phyloP scores from a whole-genome alignment of 2,797 vertebrate genomes.

The Enteromius argenteus region DNA sequence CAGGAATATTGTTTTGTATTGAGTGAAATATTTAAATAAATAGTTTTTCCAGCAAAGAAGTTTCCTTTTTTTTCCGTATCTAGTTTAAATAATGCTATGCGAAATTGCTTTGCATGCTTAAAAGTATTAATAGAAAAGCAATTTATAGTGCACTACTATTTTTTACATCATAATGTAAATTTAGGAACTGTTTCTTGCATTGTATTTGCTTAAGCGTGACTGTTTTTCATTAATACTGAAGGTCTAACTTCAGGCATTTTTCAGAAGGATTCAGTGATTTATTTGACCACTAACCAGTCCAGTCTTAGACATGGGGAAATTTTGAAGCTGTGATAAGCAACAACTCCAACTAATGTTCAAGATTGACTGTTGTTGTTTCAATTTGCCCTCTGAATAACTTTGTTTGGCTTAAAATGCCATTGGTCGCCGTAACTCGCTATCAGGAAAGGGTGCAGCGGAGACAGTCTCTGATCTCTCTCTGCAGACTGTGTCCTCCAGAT shows the following conservation, averaged over 20 bases:
- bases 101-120: not conserved
- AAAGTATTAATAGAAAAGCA: not conserved
- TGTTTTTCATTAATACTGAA: not conserved
- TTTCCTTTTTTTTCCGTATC: not conserved
- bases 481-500: constrained; percentile 80
- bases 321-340: not conserved
- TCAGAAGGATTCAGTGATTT: not conserved
- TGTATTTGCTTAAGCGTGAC: not conserved
- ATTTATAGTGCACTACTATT: not conserved
- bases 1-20: not conserved
- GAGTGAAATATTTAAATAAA: not conserved
- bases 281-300: not conserved
- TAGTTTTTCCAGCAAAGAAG: not conserved
- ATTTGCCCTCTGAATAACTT: constrained; percentile 56
- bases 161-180: not conserved
- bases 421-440: not conserved
- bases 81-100: not conserved
- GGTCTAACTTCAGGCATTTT: not conserved
- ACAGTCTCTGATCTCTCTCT: constrained; percentile 64
- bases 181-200: not conserved
- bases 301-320: not conserved
- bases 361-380: constrained; percentile 66
- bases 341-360: constrained; percentile 61
- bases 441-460: constrained; percentile 27
- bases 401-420: constrained; percentile 30